Base-by-base conservation (phyloP, 1,140 invertebrate species). In the Formica exsecta region DNA sequence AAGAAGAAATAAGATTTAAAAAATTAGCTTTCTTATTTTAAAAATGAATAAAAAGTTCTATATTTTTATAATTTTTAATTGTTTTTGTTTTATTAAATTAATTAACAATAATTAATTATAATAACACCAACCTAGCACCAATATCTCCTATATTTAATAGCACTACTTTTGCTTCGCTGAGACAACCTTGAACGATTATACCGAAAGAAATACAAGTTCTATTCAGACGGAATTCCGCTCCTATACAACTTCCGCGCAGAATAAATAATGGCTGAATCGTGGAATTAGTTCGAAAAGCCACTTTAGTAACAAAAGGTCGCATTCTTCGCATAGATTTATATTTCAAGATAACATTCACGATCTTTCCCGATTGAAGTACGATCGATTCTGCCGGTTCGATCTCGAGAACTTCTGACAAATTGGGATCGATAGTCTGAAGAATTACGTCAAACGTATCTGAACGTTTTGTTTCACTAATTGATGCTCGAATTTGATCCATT, bases 121-220 rank as follows among this genome's bases (percentile, higher is more conserved):
- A 51, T 38, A 5, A 32, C 6, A 66, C 70, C 2, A 77, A 95
- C 95, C 89, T 95, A 11, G 93, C 91, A n/a, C 93, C 92, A 9
- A 95, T 66, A 80, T 95, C 95, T 2, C 95, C 95, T 6, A 75
- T 92, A 84, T 96, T 96, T 51, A 89, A 85, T 3, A 96, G 89
- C 7, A 91, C 57, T 25, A 95, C 41, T 71, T 92, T 94, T 11
- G 90, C 65, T 5, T 88, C 75, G 3, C 70, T 73, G 2, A 74
- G 74, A 62, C 90, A 93, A 5, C 93, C 93, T 61, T 92, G 80
- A 32, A 93, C 89, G 2, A 95, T 85, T 9, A 89, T 91, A 16
- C 92, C 93, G 76, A 95, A 95, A 3, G 90, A 68, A 16, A 96
- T 38, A 16, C 92, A 77, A 6, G 77, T 83, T 59, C 92, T 91